phyloP scores from a whole-genome alignment of 2,113 vertebrate species.

The Gorsachius goisagi region DNA sequence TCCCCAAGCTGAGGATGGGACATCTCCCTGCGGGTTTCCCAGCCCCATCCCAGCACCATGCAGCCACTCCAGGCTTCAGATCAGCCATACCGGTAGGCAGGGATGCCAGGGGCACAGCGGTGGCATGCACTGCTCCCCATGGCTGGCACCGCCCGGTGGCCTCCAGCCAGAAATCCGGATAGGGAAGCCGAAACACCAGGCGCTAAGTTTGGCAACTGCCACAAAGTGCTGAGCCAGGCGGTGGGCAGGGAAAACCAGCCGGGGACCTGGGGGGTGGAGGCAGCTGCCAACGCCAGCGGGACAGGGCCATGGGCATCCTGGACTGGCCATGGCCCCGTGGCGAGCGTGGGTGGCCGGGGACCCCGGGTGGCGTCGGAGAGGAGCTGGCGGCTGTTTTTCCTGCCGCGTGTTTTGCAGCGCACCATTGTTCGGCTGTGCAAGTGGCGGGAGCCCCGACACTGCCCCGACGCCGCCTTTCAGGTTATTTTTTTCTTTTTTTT shows the following conservation, averaged over 20 bases:
- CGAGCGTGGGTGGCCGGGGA: constrained; percentile 6
- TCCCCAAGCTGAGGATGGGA: no score
- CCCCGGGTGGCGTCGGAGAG: not conserved
- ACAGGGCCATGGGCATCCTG: not conserved
- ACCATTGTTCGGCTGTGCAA: constrained; percentile 79
- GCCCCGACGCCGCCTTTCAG: constrained; percentile 36
- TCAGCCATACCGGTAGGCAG: accelerated
- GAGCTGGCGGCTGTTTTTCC: constrained; percentile 81
- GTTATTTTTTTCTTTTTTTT: not conserved
- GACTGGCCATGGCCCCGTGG: not conserved
- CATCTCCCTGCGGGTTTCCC: not conserved
- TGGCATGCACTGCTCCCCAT: no score
- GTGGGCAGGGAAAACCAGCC: not conserved
- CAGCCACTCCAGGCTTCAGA: not conserved
- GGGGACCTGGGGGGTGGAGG: not conserved
- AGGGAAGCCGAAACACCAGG: not conserved
- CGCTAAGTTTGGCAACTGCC: not conserved
- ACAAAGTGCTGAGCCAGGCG: not conserved
- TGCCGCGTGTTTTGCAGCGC: constrained; percentile 77
- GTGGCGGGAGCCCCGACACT: constrained; percentile 62
- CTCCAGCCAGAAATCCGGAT: not conserved
- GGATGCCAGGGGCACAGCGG: not conserved
- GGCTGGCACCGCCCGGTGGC: not conserved
- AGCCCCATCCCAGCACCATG: accelerated
- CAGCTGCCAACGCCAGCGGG: not conserved